Percentiles rank a stretch among this genome's conserved stretches.
phyloP scores from a whole-genome alignment of 2,888 invertebrate genomes.

The Alentia gelatinosa region DNA sequence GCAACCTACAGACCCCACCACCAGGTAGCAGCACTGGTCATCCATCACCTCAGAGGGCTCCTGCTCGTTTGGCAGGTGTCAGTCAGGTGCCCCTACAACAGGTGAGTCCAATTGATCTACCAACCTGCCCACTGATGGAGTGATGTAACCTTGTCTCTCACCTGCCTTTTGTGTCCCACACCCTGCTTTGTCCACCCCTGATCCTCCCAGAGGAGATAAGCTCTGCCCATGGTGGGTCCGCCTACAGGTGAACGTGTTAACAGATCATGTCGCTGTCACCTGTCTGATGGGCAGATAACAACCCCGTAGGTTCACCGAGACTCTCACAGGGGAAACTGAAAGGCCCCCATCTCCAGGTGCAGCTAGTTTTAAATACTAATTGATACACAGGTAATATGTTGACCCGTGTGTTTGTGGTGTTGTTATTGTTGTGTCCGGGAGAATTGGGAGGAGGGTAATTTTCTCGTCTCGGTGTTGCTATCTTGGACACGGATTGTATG shows the following conservation, averaged over 20 bases:
- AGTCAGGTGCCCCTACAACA: not conserved
- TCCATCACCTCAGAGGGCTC: not conserved
- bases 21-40: not conserved
- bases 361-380: not conserved
- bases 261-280: constrained; percentile 21
- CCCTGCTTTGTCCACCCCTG: not conserved
- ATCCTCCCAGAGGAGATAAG: not conserved
- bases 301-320: not conserved
- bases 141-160: not conserved
- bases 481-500: too few relatives aligned
- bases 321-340: not conserved
- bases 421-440: too few relatives aligned
- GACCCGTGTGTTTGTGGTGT: not conserved
- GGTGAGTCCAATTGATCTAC: not conserved
- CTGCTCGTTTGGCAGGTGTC: not conserved
- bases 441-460: too few relatives aligned
- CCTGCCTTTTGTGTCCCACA: not conserved
- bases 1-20: not conserved
- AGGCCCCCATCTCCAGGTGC: not conserved
- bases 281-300: constrained; percentile 7
- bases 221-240: not conserved
- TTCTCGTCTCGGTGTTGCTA: too few relatives aligned
- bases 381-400: not conserved
- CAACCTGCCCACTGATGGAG: not conserved
- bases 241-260: not conserved